These are phyloP conservation scores for Drosophila atroscutellata DNA, from an alignment of 2,888 invertebrate species.

Conservation along the genomic window DNA sequence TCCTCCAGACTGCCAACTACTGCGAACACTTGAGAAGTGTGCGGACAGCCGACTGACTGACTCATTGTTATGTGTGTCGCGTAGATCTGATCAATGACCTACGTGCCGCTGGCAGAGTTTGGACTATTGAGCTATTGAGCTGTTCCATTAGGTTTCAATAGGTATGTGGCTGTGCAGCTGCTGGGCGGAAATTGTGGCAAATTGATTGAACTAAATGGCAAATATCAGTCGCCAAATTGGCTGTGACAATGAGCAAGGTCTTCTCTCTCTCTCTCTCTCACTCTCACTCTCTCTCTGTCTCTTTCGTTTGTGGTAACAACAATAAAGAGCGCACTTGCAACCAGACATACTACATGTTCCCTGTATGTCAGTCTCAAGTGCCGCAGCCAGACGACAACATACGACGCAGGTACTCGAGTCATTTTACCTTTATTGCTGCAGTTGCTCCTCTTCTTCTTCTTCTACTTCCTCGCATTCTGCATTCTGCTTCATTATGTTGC, in stretches of 20 bases:
- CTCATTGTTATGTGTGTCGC: slow-evolving; percentile 81
- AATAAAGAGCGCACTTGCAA: slow-evolving; percentile 57
- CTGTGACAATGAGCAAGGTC: slow-evolving; percentile 66
- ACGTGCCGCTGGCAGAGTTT: slow-evolving; percentile 64
- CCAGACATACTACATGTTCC: slow-evolving; percentile 72
- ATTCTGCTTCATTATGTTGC: slow-evolving; percentile 8
- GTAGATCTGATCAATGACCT: slow-evolving; percentile 83
- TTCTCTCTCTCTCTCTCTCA: neutral
- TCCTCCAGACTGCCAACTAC: neutral
- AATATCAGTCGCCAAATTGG: slow-evolving; percentile 74
- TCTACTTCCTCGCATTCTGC: neutral
- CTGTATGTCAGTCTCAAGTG: slow-evolving; percentile 77
- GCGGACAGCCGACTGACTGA: slow-evolving; percentile 42
- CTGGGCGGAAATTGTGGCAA: slow-evolving; percentile 74
- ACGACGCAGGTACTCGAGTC: slow-evolving; percentile 31
- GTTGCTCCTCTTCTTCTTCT: slow-evolving; percentile 2
- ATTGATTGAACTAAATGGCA: slow-evolving; percentile 79
- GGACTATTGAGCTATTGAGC: slow-evolving; percentile 53
- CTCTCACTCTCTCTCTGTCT: neutral
- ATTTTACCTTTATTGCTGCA: slow-evolving; percentile 20
- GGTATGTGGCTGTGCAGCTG: slow-evolving; percentile 19
- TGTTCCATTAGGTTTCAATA: slow-evolving; percentile 76
- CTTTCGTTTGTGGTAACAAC: slow-evolving; percentile 17
- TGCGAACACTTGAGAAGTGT: neutral
- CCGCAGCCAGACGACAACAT: slow-evolving; percentile 68